These are phyloP conservation scores for Monopis laevigella DNA, from an alignment of 2,888 invertebrate genomes.

Conservation along the genomic window DNA sequence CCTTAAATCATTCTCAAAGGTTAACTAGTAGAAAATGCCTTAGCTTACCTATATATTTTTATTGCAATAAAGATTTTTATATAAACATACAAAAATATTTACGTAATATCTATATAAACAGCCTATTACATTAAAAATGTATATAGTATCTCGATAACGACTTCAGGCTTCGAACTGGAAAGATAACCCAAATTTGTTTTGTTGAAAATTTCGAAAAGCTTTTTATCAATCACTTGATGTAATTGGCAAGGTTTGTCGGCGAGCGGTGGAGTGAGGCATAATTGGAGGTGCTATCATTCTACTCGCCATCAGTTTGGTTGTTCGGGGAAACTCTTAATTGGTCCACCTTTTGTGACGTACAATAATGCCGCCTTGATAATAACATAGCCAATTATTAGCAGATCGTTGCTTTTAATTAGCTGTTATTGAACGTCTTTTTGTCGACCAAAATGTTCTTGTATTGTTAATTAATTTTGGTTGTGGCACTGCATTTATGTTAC, in stretches of 20 bases:
- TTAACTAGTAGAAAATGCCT: too few species aligned
- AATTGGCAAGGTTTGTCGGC: constrained; percentile 50
- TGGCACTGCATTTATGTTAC: too few species aligned
- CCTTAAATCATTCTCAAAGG: too few species aligned
- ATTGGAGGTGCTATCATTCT: constrained; percentile 63
- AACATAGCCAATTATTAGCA: constrained; percentile 56
- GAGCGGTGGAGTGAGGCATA: constrained; percentile 34
- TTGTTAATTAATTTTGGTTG: too few species aligned
- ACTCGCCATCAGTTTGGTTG: constrained; percentile 50
- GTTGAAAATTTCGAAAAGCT: constrained; percentile 34
- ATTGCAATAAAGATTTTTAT: too few species aligned
- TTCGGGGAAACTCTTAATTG: constrained; percentile 66
- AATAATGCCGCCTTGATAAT: constrained; percentile 60
- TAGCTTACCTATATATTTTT: too few species aligned
- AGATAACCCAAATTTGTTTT: constrained; percentile 59
- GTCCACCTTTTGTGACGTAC: constrained; percentile 59
- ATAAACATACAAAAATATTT: too few species aligned
- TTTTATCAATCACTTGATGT: constrained; percentile 59
- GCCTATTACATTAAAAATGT: too few species aligned
- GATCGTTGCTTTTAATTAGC: constrained; percentile 54
- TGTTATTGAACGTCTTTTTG: constrained; percentile 21
- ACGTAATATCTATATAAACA: too few species aligned
- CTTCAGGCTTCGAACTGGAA: not conserved
- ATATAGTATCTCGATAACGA: not conserved
- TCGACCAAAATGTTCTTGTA: too few species aligned